These are phyloP conservation scores for Cebus imitator DNA, from an alignment of 2,113 vertebrate genomes.

Conservation along the genomic window DNA sequence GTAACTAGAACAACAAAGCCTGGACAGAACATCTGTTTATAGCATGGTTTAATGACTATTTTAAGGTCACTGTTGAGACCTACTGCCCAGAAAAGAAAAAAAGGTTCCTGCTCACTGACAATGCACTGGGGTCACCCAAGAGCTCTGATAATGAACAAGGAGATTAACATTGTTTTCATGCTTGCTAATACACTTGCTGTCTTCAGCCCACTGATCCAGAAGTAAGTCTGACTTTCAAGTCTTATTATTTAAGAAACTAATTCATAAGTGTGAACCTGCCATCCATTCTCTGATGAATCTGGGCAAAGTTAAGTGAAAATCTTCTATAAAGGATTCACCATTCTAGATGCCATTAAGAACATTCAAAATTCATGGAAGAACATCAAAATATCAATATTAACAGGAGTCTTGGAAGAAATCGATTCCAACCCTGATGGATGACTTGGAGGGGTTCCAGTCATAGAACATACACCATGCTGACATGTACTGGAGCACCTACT, in stretches of 20 bases:
- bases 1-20: background rate
- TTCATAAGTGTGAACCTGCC: background rate
- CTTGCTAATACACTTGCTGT: background rate
- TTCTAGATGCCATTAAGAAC: background rate
- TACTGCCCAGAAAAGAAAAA: background rate
- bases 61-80: background rate
- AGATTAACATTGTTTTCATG: background rate
- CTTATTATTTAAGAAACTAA: background rate
- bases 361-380: background rate
- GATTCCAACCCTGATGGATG: background rate
- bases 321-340: background rate
- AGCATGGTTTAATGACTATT: background rate
- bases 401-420: background rate
- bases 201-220: background rate
- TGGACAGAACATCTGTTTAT: background rate
- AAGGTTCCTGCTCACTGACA: background rate
- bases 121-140: background rate
- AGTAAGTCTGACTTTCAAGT: background rate
- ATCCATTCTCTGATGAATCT: background rate
- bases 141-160: background rate
- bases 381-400: background rate
- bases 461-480: too few species aligned
- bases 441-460: background rate
- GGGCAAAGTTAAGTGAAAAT: background rate
- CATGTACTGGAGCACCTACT: background rate